Conservation (phyloP, 1,140 invertebrate species). For the Philopotamus ludificatus region DNA sequence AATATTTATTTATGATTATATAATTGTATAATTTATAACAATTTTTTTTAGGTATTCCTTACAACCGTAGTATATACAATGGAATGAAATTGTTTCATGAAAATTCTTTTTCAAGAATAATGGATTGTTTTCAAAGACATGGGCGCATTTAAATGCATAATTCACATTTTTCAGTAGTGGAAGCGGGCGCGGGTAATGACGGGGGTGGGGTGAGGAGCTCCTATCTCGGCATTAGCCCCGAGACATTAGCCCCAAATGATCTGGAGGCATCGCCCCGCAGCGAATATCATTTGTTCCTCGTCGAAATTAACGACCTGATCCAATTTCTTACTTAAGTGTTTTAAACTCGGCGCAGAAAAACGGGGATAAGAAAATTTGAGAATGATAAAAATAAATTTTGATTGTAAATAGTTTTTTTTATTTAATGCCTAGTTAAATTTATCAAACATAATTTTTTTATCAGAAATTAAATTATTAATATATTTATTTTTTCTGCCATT, state of each 20-base stretch:
- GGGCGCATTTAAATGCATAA: slow-evolving; percentile 18
- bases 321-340: slow-evolving; percentile 13
- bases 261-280: slow-evolving; percentile 25
- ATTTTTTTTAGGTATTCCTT: no score
- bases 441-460: no score
- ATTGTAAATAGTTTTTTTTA: no score
- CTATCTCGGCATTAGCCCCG: slow-evolving; percentile 28
- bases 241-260: slow-evolving; percentile 33
- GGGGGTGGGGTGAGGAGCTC: slow-evolving; percentile 4
- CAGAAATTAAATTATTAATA: no score
- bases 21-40: no score
- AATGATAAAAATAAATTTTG: no score
- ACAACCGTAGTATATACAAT: no score
- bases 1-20: no score
- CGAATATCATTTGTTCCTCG: slow-evolving; percentile 30
- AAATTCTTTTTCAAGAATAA: neutral
- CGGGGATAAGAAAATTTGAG: no score
- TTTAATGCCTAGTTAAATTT: no score
- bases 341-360: neutral
- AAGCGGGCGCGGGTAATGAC: slow-evolving; percentile 11
- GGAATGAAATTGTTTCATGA: no score
- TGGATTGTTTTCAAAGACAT: slow-evolving; percentile 10
- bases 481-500: no score
- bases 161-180: neutral
- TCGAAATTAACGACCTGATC: slow-evolving; percentile 31